A percentile compares a stretch with the other conserved stretches of the same genome.
phyloP scores from a whole-genome alignment of 2,888 invertebrate genomes.

The Smittia sp. region DNA sequence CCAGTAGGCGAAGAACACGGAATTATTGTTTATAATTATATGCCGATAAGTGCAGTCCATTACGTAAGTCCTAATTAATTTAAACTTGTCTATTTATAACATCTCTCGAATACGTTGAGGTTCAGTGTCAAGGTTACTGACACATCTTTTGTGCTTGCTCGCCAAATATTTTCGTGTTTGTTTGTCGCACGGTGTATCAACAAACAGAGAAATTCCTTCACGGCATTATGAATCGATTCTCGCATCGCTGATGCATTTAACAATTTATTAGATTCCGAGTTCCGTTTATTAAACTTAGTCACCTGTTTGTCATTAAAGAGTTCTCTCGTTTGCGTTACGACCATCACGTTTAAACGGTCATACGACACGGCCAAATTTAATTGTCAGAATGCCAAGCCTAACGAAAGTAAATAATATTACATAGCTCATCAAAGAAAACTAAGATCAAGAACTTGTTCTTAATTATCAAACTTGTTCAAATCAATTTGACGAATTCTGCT shows the following conservation, averaged over 20 bases:
- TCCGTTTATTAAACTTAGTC: no score
- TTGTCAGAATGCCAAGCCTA: no score
- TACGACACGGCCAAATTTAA: no score
- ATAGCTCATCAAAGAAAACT: no score
- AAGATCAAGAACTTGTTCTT: no score
- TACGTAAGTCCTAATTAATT: slow-evolving; percentile 63
- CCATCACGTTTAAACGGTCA: not conserved
- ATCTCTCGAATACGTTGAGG: not conserved
- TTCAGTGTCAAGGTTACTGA: slow-evolving; percentile 28
- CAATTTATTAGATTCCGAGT: no score
- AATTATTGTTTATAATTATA: slow-evolving; percentile 77
- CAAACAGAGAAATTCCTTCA: no score
- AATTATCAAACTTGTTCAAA: not conserved
- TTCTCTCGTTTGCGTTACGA: not conserved
- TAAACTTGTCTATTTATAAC: not conserved
- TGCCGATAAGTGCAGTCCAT: slow-evolving; percentile 81
- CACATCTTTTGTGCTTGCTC: not conserved
- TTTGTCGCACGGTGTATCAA: no score
- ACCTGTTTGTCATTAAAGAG: not conserved
- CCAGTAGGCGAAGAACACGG: slow-evolving; percentile 85
- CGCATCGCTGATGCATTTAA: no score
- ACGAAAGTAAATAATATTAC: no score
- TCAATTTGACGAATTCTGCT: not conserved
- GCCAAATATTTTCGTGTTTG: not conserved
- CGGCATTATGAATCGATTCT: no score